Conservation (phyloP, 1,140 invertebrate genomes). For the Calephelis nemesis region DNA sequence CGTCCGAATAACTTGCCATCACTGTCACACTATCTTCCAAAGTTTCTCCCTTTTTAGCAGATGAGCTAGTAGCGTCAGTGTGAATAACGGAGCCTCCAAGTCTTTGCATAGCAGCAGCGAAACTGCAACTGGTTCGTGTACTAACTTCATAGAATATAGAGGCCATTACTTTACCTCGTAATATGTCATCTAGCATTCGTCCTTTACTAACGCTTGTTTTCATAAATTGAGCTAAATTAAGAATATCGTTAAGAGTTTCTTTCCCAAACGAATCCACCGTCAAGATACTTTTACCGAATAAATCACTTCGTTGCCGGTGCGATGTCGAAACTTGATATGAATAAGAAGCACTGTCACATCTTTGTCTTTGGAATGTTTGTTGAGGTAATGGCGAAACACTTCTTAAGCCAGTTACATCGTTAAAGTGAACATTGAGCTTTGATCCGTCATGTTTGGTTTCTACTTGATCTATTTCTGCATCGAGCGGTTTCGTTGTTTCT, state of each 20-base stretch:
- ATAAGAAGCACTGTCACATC: slow-evolving; percentile 79
- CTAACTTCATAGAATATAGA: slow-evolving; percentile 98
- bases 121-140: slow-evolving; percentile 97
- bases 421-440: slow-evolving; percentile 81
- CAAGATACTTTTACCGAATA: slow-evolving; percentile 90
- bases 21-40: slow-evolving; percentile 93
- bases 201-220: slow-evolving; percentile 91
- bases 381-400: slow-evolving; percentile 73
- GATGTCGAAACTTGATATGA: slow-evolving; percentile 58
- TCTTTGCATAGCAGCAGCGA: slow-evolving; percentile 96
- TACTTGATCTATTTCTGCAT: slow-evolving; percentile 75
- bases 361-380: slow-evolving; percentile 71
- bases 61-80: slow-evolving; percentile 94
- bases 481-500: slow-evolving; percentile 59
- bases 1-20: slow-evolving; percentile 93
- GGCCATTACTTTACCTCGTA: slow-evolving; percentile 96
- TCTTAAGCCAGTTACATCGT: slow-evolving; percentile 64
- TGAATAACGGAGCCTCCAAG: slow-evolving; percentile 95
- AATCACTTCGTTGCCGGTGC: slow-evolving; percentile 69
- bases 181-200: slow-evolving; percentile 89
- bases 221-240: slow-evolving; percentile 95
- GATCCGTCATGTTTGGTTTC: slow-evolving; percentile 62
- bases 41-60: slow-evolving; percentile 97
- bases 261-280: slow-evolving; percentile 93
- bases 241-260: slow-evolving; percentile 95